These are phyloP conservation scores for Sebastes minor DNA, from an alignment of 2,797 vertebrate species.

Conservation along the genomic window DNA sequence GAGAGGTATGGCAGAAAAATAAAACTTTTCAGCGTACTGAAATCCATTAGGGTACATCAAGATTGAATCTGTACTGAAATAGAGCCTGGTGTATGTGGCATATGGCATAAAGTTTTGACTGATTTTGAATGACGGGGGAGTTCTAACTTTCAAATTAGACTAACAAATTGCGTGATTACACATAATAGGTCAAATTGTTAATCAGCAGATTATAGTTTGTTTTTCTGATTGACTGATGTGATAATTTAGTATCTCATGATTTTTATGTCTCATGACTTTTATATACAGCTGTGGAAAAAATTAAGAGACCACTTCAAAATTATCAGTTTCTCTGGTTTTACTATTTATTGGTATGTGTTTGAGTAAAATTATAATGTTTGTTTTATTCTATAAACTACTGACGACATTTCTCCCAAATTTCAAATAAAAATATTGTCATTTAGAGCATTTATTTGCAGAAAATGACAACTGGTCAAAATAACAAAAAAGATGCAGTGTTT, in stretches of 20 bases:
- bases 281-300: no score
- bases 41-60: not conserved
- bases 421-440: no score
- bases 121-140: not conserved
- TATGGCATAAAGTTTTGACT: not conserved
- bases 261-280: no score
- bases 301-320: no score
- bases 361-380: no score
- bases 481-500: no score
- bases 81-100: not conserved
- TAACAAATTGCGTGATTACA: not conserved
- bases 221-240: not conserved
- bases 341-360: no score
- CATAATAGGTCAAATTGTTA: not conserved
- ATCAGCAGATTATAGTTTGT: not conserved
- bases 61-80: not conserved
- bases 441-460: no score
- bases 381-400: no score
- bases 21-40: not conserved
- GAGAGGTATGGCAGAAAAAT: not conserved
- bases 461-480: no score
- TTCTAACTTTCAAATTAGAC: not conserved
- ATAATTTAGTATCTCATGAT: not conserved
- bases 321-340: no score
- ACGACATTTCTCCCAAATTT: no score